phyloP scores from a whole-genome alignment of 2,888 invertebrate species.

The Pterostichus madidus region DNA sequence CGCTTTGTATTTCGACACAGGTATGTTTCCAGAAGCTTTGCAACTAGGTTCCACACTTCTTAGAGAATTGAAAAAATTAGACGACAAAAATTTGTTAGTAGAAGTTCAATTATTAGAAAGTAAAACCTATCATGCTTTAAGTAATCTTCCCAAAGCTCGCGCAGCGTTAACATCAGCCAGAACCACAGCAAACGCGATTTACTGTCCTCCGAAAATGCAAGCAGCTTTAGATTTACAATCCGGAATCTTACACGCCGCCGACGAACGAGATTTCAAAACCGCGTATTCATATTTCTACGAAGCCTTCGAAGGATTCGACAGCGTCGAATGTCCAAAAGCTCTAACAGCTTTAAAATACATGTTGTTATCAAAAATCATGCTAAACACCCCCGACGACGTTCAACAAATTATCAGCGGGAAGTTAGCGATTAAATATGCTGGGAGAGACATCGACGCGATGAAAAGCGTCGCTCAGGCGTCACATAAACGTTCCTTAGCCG shows the following conservation, averaged over 20 bases:
- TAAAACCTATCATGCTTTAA: slow-evolving; percentile 98
- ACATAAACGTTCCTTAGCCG: slow-evolving; percentile 96
- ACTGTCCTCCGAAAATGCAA: slow-evolving; percentile 99
- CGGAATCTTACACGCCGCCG: slow-evolving; percentile 99
- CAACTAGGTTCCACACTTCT: slow-evolving; percentile 91
- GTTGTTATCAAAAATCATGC: slow-evolving; percentile 99
- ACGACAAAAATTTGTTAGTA: slow-evolving; percentile 98
- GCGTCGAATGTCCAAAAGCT: slow-evolving; percentile 94
- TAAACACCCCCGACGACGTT: slow-evolving; percentile 97
- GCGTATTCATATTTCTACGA: slow-evolving; percentile 99
- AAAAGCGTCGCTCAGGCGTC: slow-evolving; percentile 97
- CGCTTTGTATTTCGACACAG: slow-evolving; percentile 95
- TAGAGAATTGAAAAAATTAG: slow-evolving; percentile 97
- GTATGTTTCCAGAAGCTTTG: slow-evolving; percentile 92
- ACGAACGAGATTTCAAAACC: slow-evolving; percentile 99
- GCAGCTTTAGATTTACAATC: slow-evolving; percentile 98
- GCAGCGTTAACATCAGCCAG: slow-evolving; percentile 98
- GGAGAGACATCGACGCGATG: slow-evolving; percentile 98
- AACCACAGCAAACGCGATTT: slow-evolving; percentile 99
- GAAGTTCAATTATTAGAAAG: slow-evolving; percentile 99
- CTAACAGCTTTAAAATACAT: slow-evolving; percentile 98
- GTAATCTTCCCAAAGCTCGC: slow-evolving; percentile 97
- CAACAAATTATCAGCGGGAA: slow-evolving; percentile 97
- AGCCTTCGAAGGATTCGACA: slow-evolving; percentile 99
- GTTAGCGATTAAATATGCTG: slow-evolving; percentile 96